A percentile compares a stretch with the other conserved stretches of the same genome.
These are phyloP conservation scores for Galerucella calmariensis DNA, from an alignment of 2,888 invertebrate species.

Conservation along the genomic window DNA sequence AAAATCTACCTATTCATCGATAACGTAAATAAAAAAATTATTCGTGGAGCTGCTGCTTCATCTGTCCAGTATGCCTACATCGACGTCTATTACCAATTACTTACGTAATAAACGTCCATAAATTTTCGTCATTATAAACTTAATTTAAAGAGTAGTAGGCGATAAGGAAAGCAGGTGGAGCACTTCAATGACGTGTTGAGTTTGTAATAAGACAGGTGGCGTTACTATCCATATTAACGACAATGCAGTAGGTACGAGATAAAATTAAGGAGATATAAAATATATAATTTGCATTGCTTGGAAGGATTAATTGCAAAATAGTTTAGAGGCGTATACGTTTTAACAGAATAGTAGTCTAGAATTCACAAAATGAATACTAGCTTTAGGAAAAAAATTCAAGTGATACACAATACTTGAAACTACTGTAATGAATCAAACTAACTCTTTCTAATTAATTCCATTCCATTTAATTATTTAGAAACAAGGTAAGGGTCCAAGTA, in stretches of 20 bases:
- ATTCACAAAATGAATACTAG: too few species aligned
- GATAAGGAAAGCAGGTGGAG: slow-evolving; percentile 31
- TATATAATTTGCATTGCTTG: not conserved
- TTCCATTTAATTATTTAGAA: too few species aligned
- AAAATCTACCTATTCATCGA: not conserved
- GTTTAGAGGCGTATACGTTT: too few species aligned
- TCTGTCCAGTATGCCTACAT: slow-evolving; percentile 7
- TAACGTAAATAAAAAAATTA: not conserved
- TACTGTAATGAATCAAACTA: too few species aligned
- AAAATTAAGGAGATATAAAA: not conserved
- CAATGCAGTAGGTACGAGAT: slow-evolving; percentile 1
- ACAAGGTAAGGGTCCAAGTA: too few species aligned
- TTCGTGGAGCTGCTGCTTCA: not conserved
- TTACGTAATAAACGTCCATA: slow-evolving; percentile 38
- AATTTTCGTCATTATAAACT: slow-evolving; percentile 38
- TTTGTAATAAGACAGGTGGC: slow-evolving; percentile 36
- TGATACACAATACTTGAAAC: too few species aligned
- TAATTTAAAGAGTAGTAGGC: slow-evolving; percentile 39
- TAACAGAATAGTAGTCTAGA: too few species aligned
- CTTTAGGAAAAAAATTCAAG: too few species aligned
- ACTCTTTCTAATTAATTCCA: too few species aligned
- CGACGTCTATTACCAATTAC: slow-evolving; percentile 27
- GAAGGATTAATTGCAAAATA: not conserved
- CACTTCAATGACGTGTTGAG: slow-evolving; percentile 27
- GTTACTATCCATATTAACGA: slow-evolving; percentile 30